phyloP scores from a whole-genome alignment of 2,888 invertebrate genomes.

The Microchrysa polita region DNA sequence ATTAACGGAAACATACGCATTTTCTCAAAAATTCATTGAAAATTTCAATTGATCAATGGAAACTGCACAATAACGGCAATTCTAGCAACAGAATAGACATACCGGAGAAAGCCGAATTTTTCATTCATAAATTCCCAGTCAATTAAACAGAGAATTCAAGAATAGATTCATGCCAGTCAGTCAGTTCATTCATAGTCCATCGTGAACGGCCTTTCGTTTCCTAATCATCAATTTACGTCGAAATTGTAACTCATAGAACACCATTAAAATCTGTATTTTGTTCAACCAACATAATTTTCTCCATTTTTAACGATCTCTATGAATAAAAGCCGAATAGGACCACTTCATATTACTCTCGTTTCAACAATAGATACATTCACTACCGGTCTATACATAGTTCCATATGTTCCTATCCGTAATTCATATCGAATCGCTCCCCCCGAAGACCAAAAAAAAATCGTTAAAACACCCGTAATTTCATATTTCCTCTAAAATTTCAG shows the following conservation, averaged over 20 bases:
- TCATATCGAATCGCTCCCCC: not conserved
- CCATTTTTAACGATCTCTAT: not conserved
- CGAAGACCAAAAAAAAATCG: not conserved
- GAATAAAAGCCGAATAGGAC: not conserved
- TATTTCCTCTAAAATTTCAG: conserved; percentile 31
- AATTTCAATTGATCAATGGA: too few relatives aligned
- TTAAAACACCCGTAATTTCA: conserved; percentile 10
- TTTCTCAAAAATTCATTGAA: too few relatives aligned
- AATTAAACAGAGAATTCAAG: not conserved
- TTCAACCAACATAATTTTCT: not conserved
- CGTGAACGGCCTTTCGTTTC: not conserved
- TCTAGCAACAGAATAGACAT: too few relatives aligned
- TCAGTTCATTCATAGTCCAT: not conserved
- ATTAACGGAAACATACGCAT: too few relatives aligned
- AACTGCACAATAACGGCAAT: not conserved
- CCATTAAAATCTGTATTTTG: not conserved
- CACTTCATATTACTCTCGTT: not conserved
- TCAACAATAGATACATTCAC: not conserved
- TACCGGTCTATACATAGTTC: conserved; percentile 21
- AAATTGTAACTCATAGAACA: conserved; percentile 13
- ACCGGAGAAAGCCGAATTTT: not conserved
- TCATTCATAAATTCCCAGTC: conserved; percentile 24
- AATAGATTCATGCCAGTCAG: not conserved
- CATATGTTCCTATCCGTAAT: not conserved
- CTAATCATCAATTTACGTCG: conserved; percentile 15